Conservation (phyloP, 1,140 invertebrate genomes). For the Coelopa frigida region DNA sequence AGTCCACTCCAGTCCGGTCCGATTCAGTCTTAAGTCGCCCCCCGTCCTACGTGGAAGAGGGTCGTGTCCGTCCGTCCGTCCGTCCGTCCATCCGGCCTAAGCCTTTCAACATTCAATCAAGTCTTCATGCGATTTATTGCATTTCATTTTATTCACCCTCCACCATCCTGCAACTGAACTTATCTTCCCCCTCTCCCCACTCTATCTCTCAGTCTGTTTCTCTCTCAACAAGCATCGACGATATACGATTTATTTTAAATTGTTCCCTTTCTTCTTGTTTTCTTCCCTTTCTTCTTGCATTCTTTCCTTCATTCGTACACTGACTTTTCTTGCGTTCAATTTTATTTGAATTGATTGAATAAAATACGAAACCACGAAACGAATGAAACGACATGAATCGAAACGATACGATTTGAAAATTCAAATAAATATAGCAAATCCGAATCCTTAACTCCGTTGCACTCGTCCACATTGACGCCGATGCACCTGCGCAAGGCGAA, state of each 20-base stretch:
- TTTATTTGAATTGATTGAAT: too few relatives aligned
- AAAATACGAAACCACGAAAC: too few relatives aligned
- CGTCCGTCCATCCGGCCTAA: too few relatives aligned
- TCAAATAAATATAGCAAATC: constrained; percentile 27
- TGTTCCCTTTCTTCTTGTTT: constrained; percentile 1
- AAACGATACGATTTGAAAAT: constrained; percentile 6
- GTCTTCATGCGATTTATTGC: not conserved
- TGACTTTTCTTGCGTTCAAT: constrained; percentile 4
- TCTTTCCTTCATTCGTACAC: not conserved
- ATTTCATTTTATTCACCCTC: not conserved
- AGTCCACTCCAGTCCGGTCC: too few relatives aligned
- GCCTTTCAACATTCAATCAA: too few relatives aligned
- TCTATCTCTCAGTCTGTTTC: too few relatives aligned
- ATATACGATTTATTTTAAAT: not conserved
- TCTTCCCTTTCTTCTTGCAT: not conserved
- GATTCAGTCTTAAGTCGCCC: too few relatives aligned
- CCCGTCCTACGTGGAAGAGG: too few relatives aligned
- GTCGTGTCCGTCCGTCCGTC: too few relatives aligned
- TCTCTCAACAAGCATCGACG: not conserved
- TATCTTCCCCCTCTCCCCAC: constrained; percentile 7
- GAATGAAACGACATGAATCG: too few relatives aligned
- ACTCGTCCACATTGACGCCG: constrained; percentile 93
- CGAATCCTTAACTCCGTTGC: constrained; percentile 67
- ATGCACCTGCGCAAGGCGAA: constrained; percentile 99
- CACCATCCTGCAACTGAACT: too few relatives aligned